phyloP scores from a whole-genome alignment of 2,113 vertebrate genomes.

The Greenwoodochromis staneri region DNA sequence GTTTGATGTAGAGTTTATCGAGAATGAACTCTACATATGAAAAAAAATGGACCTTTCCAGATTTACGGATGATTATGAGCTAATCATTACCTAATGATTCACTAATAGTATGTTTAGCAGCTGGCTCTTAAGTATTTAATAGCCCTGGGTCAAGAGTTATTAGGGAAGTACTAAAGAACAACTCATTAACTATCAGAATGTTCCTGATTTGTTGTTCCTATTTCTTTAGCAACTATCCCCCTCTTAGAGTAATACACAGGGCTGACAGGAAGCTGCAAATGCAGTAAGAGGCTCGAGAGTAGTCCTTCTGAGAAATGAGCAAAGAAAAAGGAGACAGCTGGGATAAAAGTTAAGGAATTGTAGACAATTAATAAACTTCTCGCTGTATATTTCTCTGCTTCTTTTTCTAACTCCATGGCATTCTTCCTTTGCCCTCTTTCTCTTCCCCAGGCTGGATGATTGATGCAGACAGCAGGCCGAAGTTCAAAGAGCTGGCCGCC shows the following conservation, averaged over 20 bases:
- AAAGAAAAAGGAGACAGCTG: not conserved
- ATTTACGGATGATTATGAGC: not conserved
- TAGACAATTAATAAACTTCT: not conserved
- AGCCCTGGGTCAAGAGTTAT: not conserved
- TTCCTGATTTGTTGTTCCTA: not conserved
- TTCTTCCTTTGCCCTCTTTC: not conserved
- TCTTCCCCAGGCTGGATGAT: slow-evolving; percentile 92
- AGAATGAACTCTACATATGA: not conserved
- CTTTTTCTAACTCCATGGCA: not conserved
- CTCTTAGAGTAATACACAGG: not conserved
- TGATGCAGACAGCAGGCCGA: slow-evolving; percentile 94
- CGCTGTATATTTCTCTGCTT: not conserved
- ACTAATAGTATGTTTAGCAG: not conserved
- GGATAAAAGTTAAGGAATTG: not conserved
- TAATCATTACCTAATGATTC: not conserved
- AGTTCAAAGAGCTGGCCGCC: slow-evolving; percentile 95
- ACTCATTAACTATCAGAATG: not conserved
- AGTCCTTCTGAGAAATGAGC: not conserved
- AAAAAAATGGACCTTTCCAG: not conserved
- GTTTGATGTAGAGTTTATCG: not conserved
- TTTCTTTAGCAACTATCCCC: not conserved
- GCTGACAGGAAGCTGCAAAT: not conserved
- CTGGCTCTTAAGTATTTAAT: not conserved
- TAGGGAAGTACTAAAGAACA: not conserved
- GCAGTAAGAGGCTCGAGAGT: not conserved